A percentile compares a stretch with the other conserved stretches of the same genome.
Evolutionary conservation across 2,888 invertebrate species (phyloP).

Genomic region (Philhelius pedissequus): DNA sequence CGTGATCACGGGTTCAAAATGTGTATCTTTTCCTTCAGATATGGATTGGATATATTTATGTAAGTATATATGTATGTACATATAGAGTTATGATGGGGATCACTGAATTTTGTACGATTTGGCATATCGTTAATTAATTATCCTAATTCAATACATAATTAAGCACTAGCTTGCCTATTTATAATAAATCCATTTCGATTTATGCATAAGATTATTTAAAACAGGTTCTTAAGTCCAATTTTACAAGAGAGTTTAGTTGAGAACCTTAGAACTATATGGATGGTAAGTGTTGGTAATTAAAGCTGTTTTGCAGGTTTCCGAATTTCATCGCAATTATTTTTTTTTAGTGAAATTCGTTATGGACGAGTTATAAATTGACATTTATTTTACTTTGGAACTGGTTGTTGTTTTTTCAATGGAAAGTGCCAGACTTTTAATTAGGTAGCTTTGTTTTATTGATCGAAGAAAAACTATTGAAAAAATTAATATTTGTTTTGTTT

Average conservation of each 20-base stretch:
- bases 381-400: neutral
- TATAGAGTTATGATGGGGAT: neutral
- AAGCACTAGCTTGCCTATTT: neutral
- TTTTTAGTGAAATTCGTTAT: neutral
- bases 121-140: neutral
- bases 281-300: constrained; percentile 9
- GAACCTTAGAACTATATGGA: neutral
- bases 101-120: neutral
- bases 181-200: neutral
- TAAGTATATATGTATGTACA: neutral
- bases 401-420: neutral
- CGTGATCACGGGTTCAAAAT: neutral
- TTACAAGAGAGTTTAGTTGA: neutral
- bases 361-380: neutral
- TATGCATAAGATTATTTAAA: neutral
- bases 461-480: too few species aligned
- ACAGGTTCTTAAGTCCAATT: neutral
- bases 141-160: neutral
- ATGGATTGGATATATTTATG: neutral
- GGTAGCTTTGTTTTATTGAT: too few species aligned
- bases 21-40: neutral
- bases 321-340: neutral
- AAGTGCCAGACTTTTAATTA: neutral
- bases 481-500: too few species aligned
- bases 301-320: constrained; percentile 17